Evolutionary conservation across 2,888 invertebrate species (phyloP).

Genomic region (Trissolcus japonicus): DNA sequence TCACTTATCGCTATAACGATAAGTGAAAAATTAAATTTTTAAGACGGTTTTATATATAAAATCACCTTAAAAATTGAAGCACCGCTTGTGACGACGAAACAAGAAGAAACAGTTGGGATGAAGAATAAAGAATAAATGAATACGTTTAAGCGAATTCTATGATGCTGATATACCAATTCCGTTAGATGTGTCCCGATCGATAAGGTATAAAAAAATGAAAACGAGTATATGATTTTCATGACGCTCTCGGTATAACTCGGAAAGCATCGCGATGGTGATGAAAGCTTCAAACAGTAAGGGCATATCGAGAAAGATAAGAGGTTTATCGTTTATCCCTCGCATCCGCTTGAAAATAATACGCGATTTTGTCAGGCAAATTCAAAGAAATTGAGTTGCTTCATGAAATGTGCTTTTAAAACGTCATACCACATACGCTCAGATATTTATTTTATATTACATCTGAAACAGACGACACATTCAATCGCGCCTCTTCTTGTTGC

Average conservation of each 20-base stretch:
- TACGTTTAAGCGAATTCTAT: background rate
- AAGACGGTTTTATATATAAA: too few relatives aligned
- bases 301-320: slow-evolving; percentile 56
- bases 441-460: slow-evolving; percentile 1
- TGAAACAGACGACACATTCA: too few relatives aligned
- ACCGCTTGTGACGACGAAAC: too few relatives aligned
- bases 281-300: slow-evolving; percentile 33
- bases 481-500: too few relatives aligned
- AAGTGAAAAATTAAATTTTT: too few relatives aligned
- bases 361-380: slow-evolving; percentile 62
- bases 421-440: slow-evolving; percentile 15
- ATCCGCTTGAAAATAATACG: slow-evolving; percentile 61
- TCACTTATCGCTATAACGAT: too few relatives aligned
- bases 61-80: too few relatives aligned
- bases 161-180: slow-evolving; percentile 6
- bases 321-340: slow-evolving; percentile 48
- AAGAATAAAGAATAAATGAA: background rate
- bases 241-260: slow-evolving; percentile 25
- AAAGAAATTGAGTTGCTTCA: slow-evolving; percentile 60
- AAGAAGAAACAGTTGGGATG: too few relatives aligned
- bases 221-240: slow-evolving; percentile 30
- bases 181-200: slow-evolving; percentile 7
- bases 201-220: slow-evolving; percentile 23
- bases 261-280: slow-evolving; percentile 22
- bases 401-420: slow-evolving; percentile 59